Base-by-base conservation (phyloP, 1,140 invertebrate genomes). In the Lithobius niger region DNA sequence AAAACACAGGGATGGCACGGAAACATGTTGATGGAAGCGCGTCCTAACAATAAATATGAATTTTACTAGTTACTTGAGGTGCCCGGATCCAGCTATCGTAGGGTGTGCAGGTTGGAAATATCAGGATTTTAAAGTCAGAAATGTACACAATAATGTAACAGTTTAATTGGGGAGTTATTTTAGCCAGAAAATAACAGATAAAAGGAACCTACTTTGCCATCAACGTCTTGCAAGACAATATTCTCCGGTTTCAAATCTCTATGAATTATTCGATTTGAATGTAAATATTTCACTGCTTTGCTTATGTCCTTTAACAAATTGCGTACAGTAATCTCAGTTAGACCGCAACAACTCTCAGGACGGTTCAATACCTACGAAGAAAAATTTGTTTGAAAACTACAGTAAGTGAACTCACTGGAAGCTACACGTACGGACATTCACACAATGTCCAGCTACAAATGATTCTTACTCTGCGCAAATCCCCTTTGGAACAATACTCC, bases 171-270 rank as follows among this genome's bases (percentile, higher is more conserved):
- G n/a, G n/a, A n/a, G n/a, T n/a, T n/a, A n/a, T n/a, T n/a, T n/a
- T n/a, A n/a, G n/a, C n/a, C n/a, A n/a, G n/a, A n/a, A n/a, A n/a
- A n/a, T n/a, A n/a, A n/a, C n/a, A n/a, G n/a, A n/a, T n/a, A n/a
- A n/a, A n/a, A n/a, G n/a, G n/a, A n/a, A n/a, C n/a, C n/a, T 61
- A 72, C 69, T 62, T 64, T 68, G 25, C 66, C 68, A 59, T 70
- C 67, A n/a, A 62, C 58, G 52, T 75, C 62, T 62, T 86, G 78
- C 42, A 91, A 69, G 1, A 94, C 85, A 63, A 94, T 83, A 70
- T 94, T 95, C 65, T 94, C 89, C 16, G 90, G 89, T 68, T 95
- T 94, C 0, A 94, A 68, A 69, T 95, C 89, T 50, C 89, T 70
- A 70, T 95, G 90, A 43, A 84, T 87, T 27, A 94, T 86, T 59